Base-by-base conservation (phyloP, 1,140 invertebrate species). In the Drosophila suzukii region DNA sequence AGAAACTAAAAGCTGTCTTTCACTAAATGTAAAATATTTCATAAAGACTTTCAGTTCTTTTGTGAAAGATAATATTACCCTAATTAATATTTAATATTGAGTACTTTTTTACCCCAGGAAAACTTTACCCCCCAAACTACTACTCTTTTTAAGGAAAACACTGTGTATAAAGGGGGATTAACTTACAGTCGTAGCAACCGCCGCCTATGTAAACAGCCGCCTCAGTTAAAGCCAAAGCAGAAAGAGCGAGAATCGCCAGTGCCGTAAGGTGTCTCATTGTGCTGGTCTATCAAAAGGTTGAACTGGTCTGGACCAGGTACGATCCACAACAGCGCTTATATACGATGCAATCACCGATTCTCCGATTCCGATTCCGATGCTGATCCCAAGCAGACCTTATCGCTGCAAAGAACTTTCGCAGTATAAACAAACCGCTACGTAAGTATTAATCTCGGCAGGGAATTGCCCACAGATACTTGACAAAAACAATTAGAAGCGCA, bases 111-210 rank as follows among this genome's bases (percentile, higher is more conserved):
- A 4, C 27, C 1, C 27, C 27, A 27, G 4, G 27, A 27, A 5
- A 27, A 27, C 27, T 4, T 27, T 27, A 27, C 27, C 4, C 27
- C 27, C 27, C 27, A 0, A 27, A 27, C 27, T 27, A 27, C 27
- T 27, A 5, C 5, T 4, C 27, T 27, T 27, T 8, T 7, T 15
- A 24, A 27, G 20, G 2, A 13, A 38, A 36, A 10, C 54, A 15
- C 12, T 15, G 32, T 11, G 0, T 15, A 20, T 41, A 10, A 44
- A 32, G 4, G 36, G 17, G 10, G 10, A 24, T 13, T 8, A n/a
- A 32, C 75, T 86, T 77, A 86, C 83, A 86, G 56, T 86, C 79
- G 65, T 86, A 86, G 60, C 83, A 86, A 32, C 83, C 83, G 47
- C 83, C 83, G 32, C 84, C 83, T 38, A 86, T 86, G 49, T 86